Conservation (phyloP, 1,140 invertebrate genomes). For the Zaprionus ghesquierei region DNA sequence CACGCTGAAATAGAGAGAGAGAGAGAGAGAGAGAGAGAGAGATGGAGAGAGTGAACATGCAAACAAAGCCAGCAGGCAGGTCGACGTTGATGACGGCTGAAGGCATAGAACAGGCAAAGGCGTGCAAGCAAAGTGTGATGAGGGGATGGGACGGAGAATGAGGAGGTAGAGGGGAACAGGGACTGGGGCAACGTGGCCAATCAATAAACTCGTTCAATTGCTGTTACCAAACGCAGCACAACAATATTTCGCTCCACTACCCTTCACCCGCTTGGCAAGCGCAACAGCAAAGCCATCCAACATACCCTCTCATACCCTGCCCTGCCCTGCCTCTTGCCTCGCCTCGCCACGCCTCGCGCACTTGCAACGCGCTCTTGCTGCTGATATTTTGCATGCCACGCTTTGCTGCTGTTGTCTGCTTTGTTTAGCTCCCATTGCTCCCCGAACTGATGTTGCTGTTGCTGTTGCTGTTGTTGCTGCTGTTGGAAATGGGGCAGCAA, state of each 20-base stretch:
- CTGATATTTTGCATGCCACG: slow-evolving; percentile 43
- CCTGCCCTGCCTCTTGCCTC: not conserved
- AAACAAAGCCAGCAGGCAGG: not conserved
- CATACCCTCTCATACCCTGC: not conserved
- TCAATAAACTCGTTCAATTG: slow-evolving; percentile 49
- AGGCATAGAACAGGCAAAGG: not conserved
- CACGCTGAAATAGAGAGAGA: no score
- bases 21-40: not conserved
- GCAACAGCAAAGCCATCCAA: not conserved
- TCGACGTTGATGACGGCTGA: not conserved
- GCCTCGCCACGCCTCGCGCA: not conserved
- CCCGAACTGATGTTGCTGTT: slow-evolving; percentile 5
- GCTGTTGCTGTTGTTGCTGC: slow-evolving; percentile 9
- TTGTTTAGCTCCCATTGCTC: slow-evolving; percentile 30
- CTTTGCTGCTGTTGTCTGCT: slow-evolving; percentile 36
- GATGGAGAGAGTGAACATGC: not conserved
- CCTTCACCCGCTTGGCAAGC: slow-evolving; percentile 22
- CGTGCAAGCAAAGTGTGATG: not conserved
- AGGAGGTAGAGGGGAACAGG: not conserved
- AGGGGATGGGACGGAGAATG: not conserved
- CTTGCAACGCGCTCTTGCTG: slow-evolving; percentile 24
- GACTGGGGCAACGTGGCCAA: slow-evolving; percentile 17
- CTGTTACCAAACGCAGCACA: slow-evolving; percentile 40
- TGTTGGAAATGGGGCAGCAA: slow-evolving; percentile 29
- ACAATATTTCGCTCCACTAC: slow-evolving; percentile 33